Evolutionary conservation across 2,797 vertebrate genomes (phyloP), one percentile per base, ranked within the genome.

Genomic region (Jordanella pulchra): DNA sequence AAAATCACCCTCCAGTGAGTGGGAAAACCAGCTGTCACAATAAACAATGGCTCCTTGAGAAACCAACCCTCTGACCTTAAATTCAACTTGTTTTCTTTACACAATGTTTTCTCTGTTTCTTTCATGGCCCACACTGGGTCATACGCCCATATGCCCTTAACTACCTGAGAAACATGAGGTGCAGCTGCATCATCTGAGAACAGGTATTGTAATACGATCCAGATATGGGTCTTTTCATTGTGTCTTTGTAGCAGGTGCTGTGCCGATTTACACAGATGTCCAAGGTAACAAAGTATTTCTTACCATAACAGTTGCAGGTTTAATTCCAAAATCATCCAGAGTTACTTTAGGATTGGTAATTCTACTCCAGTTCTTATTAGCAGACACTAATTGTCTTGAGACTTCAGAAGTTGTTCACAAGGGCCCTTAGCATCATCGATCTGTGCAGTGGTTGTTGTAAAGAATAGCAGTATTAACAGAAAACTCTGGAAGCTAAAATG

Each of bases 91-190:
- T 63, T 66, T 78, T 68, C 64, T 39, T 23, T 50, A 69, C 70
- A 92, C 89, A 91, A 80, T 86, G 86, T 75, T 13, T 17, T 39
- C 84, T 82, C 75, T 91, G 86, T 92, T 73, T 82, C 82, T 84
- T 80, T 69, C 80, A 80, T 78, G 73, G 64, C 56, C 71, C 76
- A 81, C 81, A 80, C 72, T 81, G 77, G 76, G 64, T 79, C 80
- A 56, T 21, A 47, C 60, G 9, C 35, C 35, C 35, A 39, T 67
- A 23, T 71, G 45, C 63, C 70, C 75, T 87, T 68, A 82, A 84
- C 87, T 82, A 84, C 48, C 84, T n/a, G 67, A 73, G 86, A 87
- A 77, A 83, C 15, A 48, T 77, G 74, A 89, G 76, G 79, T 53
- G 68, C 72, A 79, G 73, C 89, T 76, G 83, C 73, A 70, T 82